phyloP scores from a whole-genome alignment of 2,113 vertebrate species.

The Calyptommatus sinebrachiatus region DNA sequence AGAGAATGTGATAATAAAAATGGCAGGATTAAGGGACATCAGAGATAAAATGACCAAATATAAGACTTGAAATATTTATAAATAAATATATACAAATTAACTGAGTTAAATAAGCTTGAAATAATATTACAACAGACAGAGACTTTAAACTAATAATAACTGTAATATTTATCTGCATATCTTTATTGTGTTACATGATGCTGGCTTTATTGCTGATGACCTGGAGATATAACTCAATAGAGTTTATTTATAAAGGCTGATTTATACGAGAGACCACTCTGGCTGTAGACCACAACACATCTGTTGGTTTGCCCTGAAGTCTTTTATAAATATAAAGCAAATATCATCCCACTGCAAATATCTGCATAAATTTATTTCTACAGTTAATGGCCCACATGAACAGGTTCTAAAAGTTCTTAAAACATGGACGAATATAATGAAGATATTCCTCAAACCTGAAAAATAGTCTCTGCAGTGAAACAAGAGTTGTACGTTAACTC shows the following conservation, averaged over 20 bases:
- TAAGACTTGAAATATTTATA: conserved; percentile 28
- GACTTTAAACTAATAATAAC: conserved; percentile 54
- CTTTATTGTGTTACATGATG: conserved; percentile 52
- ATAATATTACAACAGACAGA: conserved; percentile 53
- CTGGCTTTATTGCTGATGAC: conserved; percentile 60
- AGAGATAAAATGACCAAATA: conserved; percentile 29
- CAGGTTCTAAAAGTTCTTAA: background rate
- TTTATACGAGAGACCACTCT: conserved; percentile 33
- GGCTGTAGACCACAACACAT: conserved; percentile 37
- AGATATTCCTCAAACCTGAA: too few species aligned
- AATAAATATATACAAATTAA: conserved; percentile 7
- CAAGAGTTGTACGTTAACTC: too few species aligned
- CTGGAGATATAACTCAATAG: conserved; percentile 58
- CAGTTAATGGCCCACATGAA: background rate
- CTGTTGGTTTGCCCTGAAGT: conserved; percentile 10
- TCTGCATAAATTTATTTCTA: conserved; percentile 41
- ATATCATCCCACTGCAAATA: background rate
- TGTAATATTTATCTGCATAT: conserved; percentile 62
- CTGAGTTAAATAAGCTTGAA: conserved; percentile 61
- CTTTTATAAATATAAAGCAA: background rate
- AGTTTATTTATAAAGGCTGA: conserved; percentile 52
- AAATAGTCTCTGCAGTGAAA: too few species aligned
- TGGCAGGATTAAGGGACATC: conserved; percentile 14
- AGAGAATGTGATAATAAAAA: background rate
- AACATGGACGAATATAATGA: background rate